Evolutionary conservation across 1,140 invertebrate species (phyloP).

Genomic region (Drosophila simulans): DNA sequence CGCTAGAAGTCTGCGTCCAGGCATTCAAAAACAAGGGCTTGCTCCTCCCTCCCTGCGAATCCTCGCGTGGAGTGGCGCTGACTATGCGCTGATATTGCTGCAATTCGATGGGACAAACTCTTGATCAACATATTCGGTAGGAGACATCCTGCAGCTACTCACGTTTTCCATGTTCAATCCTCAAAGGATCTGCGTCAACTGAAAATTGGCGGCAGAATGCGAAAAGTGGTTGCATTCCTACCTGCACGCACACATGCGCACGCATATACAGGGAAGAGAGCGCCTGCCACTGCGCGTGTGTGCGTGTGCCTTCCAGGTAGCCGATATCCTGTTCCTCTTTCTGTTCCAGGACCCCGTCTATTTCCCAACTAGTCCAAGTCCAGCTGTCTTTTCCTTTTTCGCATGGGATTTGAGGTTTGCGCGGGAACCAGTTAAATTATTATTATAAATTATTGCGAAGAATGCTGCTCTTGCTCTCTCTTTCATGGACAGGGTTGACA

Average conservation of each 20-base stretch:
- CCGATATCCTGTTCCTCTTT: slow-evolving; percentile 17
- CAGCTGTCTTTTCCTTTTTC: slow-evolving; percentile 26
- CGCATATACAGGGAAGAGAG: slow-evolving; percentile 18
- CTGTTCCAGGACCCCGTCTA: slow-evolving; percentile 20
- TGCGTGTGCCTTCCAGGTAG: slow-evolving; percentile 33
- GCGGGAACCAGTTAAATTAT: slow-evolving; percentile 41
- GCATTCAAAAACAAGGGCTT: slow-evolving; percentile 58
- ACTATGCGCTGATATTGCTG: slow-evolving; percentile 42
- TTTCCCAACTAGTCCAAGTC: slow-evolving; percentile 64
- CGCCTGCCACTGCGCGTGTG: neutral
- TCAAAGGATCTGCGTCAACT: slow-evolving; percentile 54
- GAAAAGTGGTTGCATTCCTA: slow-evolving; percentile 53
- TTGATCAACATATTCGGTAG: neutral
- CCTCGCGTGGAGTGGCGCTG: slow-evolving; percentile 30
- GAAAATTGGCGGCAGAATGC: slow-evolving; percentile 75
- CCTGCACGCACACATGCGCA: slow-evolving; percentile 38
- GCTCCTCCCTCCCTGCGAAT: slow-evolving; percentile 11
- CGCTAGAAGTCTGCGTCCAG: slow-evolving; percentile 71
- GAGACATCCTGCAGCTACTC: slow-evolving; percentile 17
- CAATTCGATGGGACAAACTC: neutral
- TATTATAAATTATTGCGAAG: no score
- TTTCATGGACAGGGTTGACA: no score
- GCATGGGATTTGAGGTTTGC: slow-evolving; percentile 20
- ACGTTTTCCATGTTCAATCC: slow-evolving; percentile 59
- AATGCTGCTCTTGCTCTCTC: no score